A percentile compares a stretch with the other conserved stretches of the same genome.
phyloP scores from a whole-genome alignment of 23 tunicate genomes.

The Halocynthia aurantium region DNA sequence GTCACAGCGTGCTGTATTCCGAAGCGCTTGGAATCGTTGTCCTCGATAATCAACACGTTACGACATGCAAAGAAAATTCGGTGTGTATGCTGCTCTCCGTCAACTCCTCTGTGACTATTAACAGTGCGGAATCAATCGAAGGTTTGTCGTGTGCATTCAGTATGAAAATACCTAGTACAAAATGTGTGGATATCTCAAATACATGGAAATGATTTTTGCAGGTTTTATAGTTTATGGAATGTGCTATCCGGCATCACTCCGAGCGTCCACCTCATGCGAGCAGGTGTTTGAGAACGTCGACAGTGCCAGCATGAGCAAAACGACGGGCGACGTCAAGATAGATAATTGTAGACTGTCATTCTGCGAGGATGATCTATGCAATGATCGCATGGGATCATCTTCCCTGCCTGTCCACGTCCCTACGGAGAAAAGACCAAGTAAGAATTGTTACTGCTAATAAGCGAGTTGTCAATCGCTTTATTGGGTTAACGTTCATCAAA shows the following conservation, averaged over 20 bases:
- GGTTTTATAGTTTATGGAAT: slow-evolving; percentile 2
- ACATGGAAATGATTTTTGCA: not conserved
- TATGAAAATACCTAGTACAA: too few species aligned
- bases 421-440: not conserved
- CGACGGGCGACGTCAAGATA: not conserved
- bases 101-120: not conserved
- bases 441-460: too few species aligned
- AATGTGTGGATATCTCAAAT: too few species aligned
- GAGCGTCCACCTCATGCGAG: not conserved
- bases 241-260: not conserved
- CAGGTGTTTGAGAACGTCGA: not conserved
- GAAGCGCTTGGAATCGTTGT: not conserved
- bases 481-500: too few species aligned
- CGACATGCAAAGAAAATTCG: not conserved
- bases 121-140: not conserved
- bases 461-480: too few species aligned
- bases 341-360: slow-evolving; percentile 2
- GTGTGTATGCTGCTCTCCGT: slow-evolving; percentile 1
- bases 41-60: not conserved
- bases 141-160: not conserved
- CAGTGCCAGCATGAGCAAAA: not conserved
- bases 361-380: slow-evolving; percentile 4
- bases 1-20: not conserved
- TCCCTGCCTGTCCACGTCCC: not conserved
- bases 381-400: not conserved